Evolutionary conservation across 2,113 vertebrate genomes (phyloP).

Genomic region (Pelecanoides urinatrix): DNA sequence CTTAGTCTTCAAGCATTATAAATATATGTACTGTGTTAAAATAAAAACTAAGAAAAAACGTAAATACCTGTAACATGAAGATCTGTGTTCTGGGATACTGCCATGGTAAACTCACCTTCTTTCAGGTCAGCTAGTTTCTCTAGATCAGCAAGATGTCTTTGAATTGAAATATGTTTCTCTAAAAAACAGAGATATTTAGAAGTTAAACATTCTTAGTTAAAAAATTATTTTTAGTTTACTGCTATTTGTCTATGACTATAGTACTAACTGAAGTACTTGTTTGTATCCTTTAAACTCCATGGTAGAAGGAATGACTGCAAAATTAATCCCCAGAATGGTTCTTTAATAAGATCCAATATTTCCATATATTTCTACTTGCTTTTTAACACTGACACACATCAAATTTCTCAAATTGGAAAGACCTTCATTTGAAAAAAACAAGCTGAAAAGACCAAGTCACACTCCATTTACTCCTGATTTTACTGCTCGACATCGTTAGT

Average conservation of each 20-base stretch:
- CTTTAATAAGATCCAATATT: neutral
- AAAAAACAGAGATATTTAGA: conserved; percentile 43
- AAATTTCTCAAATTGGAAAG: neutral
- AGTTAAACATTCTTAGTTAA: neutral
- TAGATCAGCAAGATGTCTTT: conserved; percentile 84
- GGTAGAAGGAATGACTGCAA: neutral
- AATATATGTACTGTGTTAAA: neutral
- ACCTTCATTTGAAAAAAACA: neutral
- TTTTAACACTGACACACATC: neutral
- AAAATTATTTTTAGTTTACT: neutral
- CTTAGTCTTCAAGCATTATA: neutral
- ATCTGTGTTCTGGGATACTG: conserved; percentile 38
- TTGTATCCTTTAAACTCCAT: neutral
- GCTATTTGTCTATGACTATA: neutral
- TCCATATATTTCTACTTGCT: neutral
- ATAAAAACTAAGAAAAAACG: neutral
- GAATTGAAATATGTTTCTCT: conserved; percentile 95
- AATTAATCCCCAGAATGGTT: neutral
- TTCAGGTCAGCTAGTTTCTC: conserved; percentile 84
- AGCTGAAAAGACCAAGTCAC: neutral
- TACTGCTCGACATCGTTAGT: neutral
- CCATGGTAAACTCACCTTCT: conserved; percentile 71
- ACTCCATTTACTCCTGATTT: neutral
- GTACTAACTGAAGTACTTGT: neutral
- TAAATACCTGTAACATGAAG: conserved; percentile 49